Percentiles rank a stretch among this genome's conserved stretches.
These are phyloP conservation scores for Wiebesia pumilae DNA, from an alignment of 1,140 invertebrate genomes.

Conservation along the genomic window DNA sequence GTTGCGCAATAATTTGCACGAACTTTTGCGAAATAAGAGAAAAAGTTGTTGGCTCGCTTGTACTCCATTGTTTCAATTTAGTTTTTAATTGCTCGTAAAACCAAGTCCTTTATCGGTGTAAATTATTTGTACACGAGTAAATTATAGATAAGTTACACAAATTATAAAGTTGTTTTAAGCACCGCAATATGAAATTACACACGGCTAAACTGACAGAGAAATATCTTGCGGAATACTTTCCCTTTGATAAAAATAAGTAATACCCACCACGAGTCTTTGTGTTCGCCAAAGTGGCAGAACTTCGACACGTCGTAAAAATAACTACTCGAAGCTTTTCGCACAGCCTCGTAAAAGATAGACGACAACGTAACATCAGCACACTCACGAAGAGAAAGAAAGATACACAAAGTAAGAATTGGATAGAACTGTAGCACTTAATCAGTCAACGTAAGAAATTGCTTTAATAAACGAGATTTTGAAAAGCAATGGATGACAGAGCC, in stretches of 20 bases:
- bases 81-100: background rate
- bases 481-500: conserved; percentile 1
- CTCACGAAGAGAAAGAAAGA: background rate
- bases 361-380: background rate
- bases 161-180: background rate
- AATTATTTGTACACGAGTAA: background rate
- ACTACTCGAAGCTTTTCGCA: conserved; percentile 12
- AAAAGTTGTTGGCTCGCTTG: no score
- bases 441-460: background rate
- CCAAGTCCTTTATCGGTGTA: background rate
- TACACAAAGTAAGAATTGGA: background rate
- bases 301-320: conserved; percentile 39
- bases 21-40: no score
- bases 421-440: conserved; percentile 7
- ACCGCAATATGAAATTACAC: background rate
- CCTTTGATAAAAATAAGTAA: background rate
- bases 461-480: background rate
- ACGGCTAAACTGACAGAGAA: background rate
- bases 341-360: conserved; percentile 18
- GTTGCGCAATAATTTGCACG: no score
- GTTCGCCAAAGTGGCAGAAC: background rate
- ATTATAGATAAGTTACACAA: background rate
- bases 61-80: no score
- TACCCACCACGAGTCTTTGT: background rate
- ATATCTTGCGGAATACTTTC: background rate